phyloP scores from a whole-genome alignment of 2,888 invertebrate genomes.

The Bhutanitis thaidina region DNA sequence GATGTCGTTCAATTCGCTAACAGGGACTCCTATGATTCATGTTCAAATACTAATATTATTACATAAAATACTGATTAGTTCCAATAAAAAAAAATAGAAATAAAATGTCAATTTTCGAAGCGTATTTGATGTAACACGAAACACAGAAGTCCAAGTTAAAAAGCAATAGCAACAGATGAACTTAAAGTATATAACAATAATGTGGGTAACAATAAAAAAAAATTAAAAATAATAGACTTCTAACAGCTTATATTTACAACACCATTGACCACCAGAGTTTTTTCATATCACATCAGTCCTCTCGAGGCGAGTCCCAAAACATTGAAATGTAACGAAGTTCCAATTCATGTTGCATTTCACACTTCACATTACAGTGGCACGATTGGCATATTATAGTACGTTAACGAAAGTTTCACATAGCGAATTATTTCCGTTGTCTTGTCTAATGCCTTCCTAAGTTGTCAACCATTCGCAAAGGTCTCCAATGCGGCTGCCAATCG shows the following conservation, averaged over 20 bases:
- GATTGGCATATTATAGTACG: constrained; percentile 4
- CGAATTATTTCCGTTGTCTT: background rate
- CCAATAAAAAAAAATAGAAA: constrained; percentile 5
- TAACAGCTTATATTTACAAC: constrained; percentile 14
- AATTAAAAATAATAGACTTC: background rate
- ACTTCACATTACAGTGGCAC: constrained; percentile 1
- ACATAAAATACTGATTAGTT: constrained; percentile 16
- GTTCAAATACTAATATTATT: constrained; percentile 1
- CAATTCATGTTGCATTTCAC: constrained; percentile 4
- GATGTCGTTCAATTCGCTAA: constrained; percentile 29
- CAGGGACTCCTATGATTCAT: constrained; percentile 10
- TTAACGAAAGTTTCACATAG: constrained; percentile 2
- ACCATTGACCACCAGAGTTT: constrained; percentile 14
- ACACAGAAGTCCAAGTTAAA: constrained; percentile 6
- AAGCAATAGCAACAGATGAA: background rate
- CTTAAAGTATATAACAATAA: constrained; percentile 7
- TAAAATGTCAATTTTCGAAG: constrained; percentile 8
- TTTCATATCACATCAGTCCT: constrained; percentile 11
- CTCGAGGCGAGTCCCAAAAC: background rate
- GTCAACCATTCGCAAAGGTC: constrained; percentile 51
- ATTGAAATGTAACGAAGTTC: background rate
- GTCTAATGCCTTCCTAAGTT: constrained; percentile 31
- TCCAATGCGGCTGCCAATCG: constrained; percentile 68
- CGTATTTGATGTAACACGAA: constrained; percentile 10
- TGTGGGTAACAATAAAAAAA: constrained; percentile 11